Evolutionary conservation across 1,140 invertebrate genomes (phyloP), one percentile per base, ranked within the genome.

Genomic region (Ceratina calcarata): DNA sequence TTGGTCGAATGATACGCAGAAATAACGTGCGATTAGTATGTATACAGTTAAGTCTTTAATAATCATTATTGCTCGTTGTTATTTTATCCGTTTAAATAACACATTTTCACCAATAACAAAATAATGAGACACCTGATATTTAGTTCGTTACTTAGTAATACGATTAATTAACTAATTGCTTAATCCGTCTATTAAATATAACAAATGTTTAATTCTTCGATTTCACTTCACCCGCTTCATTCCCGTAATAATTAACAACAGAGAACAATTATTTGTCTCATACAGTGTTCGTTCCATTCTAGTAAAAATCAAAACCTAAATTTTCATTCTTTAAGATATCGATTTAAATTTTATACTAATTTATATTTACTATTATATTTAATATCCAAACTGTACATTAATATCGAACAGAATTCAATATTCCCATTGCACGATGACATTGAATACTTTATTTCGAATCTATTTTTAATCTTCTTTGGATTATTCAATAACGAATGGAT

Each of bases 381-480:
- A 32, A 4, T 4, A 4, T 32, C 37, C 37, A 6, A 45, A 45
- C 37, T 45, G 37, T 45, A 45, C 37, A 45, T 45, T 45, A 10
- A 45, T 10, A 45, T 45, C 0, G 37, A 45, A 45, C 10, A 45
- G 37, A 45, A 45, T 45, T 45, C 37, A 45, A 45, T 45, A 45
- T 10, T 10, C 8, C 37, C 37, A 45, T 45, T 45, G 37, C 37
- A 45, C 37, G 10, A 10, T 45, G 10, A 45, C 10, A 10, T 45
- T 10, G 37, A 45, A 45, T 45, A 45, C 4, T 12, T 7, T 53
- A 1, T 12, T 3, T 53, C 4, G 8, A 66, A 10, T 8, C 22
- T 13, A 49, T 27, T 51, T 62, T 51, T 7, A 68, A n/a, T 16
- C 37, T 51, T 74, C 45, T 65, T 24, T 70, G 20, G 16, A 64